Conservation (phyloP, 2,888 invertebrate genomes). For the Phyllotreta cruciferae region DNA sequence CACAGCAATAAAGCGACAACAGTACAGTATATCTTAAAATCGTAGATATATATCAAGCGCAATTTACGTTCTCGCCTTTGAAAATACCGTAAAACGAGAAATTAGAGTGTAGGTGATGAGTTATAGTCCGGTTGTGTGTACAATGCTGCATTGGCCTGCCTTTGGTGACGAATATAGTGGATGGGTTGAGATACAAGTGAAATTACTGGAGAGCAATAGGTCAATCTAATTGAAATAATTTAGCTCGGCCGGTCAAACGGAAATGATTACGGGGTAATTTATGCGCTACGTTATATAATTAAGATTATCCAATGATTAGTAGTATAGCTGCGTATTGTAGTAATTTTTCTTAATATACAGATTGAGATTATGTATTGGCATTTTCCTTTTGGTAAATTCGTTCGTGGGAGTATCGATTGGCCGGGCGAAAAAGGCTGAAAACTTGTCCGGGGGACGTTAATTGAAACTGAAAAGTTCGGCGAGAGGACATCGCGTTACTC, state of each 20-base stretch:
- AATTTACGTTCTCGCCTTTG: too few relatives aligned
- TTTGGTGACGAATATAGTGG: conserved; percentile 11
- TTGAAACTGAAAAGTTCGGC: conserved; percentile 5
- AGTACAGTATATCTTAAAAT: too few relatives aligned
- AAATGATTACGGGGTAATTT: conserved; percentile 9
- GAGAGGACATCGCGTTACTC: background rate
- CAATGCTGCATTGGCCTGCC: background rate
- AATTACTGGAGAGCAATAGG: conserved; percentile 21
- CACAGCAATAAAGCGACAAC: too few relatives aligned
- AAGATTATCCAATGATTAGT: conserved; percentile 11
- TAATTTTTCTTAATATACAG: too few relatives aligned
- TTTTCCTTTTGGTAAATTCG: too few relatives aligned
- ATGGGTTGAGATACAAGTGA: conserved; percentile 4
- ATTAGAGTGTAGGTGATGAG: too few relatives aligned
- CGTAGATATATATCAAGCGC: too few relatives aligned
- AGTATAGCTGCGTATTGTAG: too few relatives aligned
- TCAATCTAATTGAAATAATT: conserved; percentile 21
- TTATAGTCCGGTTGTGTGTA: background rate
- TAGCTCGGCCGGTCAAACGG: conserved; percentile 1
- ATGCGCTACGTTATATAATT: conserved; percentile 8
- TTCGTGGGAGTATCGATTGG: too few relatives aligned
- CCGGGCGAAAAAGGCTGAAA: background rate
- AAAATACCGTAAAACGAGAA: too few relatives aligned
- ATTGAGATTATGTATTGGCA: background rate
- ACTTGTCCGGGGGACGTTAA: background rate